These are phyloP conservation scores for Conomelus anceps DNA, from an alignment of 2,888 invertebrate species.

Conservation along the genomic window DNA sequence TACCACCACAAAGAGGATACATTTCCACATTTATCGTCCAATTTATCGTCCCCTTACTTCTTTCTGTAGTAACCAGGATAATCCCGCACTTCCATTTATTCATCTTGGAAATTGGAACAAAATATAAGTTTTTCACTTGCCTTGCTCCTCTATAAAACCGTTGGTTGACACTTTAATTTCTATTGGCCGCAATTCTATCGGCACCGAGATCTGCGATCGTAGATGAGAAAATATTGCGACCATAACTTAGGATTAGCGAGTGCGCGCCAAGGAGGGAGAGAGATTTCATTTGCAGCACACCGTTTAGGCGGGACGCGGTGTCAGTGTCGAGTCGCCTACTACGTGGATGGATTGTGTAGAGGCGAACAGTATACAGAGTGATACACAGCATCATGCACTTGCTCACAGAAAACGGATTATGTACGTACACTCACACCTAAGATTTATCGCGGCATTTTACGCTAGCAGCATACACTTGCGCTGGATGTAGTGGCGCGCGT, in stretches of 20 bases:
- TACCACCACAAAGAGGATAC: too few relatives aligned
- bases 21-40: too few relatives aligned
- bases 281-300: not conserved
- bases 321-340: not conserved
- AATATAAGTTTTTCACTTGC: too few relatives aligned
- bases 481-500: not conserved
- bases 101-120: too few relatives aligned
- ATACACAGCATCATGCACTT: too few relatives aligned
- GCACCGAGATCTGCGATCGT: not conserved
- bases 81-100: too few relatives aligned
- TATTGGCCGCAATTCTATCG: not conserved
- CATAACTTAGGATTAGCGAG: not conserved
- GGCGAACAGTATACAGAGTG: not conserved
- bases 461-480: too few relatives aligned
- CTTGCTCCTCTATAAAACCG: too few relatives aligned
- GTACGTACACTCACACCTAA: not conserved
- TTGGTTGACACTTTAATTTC: too few relatives aligned
- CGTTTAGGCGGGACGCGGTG: not conserved
- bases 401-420: not conserved
- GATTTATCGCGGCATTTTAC: not conserved
- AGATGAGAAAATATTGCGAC: not conserved
- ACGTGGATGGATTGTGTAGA: not conserved
- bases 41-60: too few relatives aligned
- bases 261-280: not conserved
- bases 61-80: too few relatives aligned